Percentiles rank a stretch among this genome's conserved stretches.
Conservation (phyloP, 2,888 invertebrate species). For the Acheta domesticus region DNA sequence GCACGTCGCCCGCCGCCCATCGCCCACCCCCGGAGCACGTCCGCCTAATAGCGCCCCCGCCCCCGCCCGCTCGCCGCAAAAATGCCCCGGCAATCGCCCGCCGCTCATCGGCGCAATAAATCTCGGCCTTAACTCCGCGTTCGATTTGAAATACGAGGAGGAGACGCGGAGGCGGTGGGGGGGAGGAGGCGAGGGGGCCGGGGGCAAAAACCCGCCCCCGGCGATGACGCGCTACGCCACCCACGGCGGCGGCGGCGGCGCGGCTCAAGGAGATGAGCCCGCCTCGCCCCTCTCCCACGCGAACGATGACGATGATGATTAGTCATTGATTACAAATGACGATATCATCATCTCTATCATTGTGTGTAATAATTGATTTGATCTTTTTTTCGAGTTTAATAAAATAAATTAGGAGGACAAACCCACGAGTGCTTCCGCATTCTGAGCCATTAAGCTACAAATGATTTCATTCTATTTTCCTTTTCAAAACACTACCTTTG, state of each 20-base stretch:
- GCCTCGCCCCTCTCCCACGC: too few relatives aligned
- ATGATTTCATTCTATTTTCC: too few relatives aligned
- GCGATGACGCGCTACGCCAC: constrained; percentile 4
- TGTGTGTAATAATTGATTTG: too few relatives aligned
- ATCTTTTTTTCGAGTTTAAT: too few relatives aligned
- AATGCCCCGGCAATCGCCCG: constrained; percentile 38
- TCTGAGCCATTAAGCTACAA: too few relatives aligned
- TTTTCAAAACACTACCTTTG: too few relatives aligned
- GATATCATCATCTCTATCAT: too few relatives aligned
- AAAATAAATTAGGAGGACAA: too few relatives aligned
- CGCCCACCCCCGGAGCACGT: constrained; percentile 1
- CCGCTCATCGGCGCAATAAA: constrained; percentile 33
- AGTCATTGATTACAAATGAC: too few relatives aligned
- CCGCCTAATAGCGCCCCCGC: constrained; percentile 19
- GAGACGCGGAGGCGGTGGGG: constrained; percentile 28
- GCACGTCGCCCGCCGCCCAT: neutral
- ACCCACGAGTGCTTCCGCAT: too few relatives aligned
- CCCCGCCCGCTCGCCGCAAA: neutral
- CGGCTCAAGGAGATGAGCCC: neutral
- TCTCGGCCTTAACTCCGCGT: neutral
- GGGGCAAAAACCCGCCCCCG: constrained; percentile 30
- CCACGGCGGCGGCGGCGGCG: neutral
- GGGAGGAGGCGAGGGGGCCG: constrained; percentile 33
- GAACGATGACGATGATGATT: too few relatives aligned
- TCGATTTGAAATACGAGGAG: constrained; percentile 18